Conservation (phyloP, 1,140 invertebrate species). For the Oscheius sp. region DNA sequence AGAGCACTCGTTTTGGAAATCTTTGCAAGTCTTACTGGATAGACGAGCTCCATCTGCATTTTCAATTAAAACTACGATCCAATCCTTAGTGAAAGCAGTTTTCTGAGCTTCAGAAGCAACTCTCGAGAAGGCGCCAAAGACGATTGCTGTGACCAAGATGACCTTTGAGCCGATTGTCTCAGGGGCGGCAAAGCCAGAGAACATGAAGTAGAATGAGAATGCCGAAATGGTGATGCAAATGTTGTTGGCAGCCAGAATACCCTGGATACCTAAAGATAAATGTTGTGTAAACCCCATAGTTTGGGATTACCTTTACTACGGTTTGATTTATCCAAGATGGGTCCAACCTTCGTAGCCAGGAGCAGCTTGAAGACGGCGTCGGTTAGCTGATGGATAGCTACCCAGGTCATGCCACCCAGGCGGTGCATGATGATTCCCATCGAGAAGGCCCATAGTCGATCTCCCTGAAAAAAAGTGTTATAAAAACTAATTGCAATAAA, state of each 20-base stretch:
- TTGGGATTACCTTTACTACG: conserved; percentile 2
- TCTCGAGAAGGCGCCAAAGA: conserved; percentile 46
- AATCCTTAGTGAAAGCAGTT: conserved; percentile 51
- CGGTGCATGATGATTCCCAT: conserved; percentile 29
- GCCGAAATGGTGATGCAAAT: conserved; percentile 31
- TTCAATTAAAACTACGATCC: conserved; percentile 48
- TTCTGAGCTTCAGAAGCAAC: conserved; percentile 49
- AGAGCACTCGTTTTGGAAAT: not conserved
- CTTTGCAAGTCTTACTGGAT: conserved; percentile 20
- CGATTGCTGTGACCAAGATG: conserved; percentile 36
- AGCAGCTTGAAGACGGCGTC: conserved; percentile 23
- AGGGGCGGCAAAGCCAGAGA: not conserved
- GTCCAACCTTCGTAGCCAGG: not conserved
- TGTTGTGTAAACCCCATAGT: not conserved
- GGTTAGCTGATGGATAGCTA: conserved; percentile 23
- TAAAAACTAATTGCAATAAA: too few relatives aligned
- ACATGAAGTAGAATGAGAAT: conserved; percentile 3
- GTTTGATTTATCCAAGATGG: not conserved
- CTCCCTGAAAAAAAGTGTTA: conserved; percentile 35
- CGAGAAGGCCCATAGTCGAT: conserved; percentile 30
- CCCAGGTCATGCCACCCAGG: conserved; percentile 30
- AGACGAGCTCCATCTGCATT: conserved; percentile 1
- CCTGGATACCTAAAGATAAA: conserved; percentile 16
- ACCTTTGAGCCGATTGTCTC: not conserved
- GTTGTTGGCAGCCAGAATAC: conserved; percentile 26